Evolutionary conservation across 2,888 invertebrate genomes (phyloP).

Genomic region (Chymomyza amoena): DNA sequence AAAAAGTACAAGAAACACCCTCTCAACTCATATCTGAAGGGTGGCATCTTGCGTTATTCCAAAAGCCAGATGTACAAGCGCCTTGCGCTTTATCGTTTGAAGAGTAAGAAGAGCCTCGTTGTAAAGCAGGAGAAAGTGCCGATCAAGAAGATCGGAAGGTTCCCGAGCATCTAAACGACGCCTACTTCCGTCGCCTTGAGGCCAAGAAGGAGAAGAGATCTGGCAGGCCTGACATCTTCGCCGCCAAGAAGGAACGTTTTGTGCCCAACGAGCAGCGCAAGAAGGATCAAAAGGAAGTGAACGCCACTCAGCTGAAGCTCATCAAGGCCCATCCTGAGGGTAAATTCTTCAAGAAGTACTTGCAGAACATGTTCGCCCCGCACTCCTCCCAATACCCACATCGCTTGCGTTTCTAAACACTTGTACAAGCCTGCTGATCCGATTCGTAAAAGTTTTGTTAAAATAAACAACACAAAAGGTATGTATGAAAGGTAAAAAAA

Average conservation of each 20-base stretch:
- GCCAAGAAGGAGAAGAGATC: slow-evolving; percentile 88
- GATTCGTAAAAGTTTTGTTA: slow-evolving; percentile 37
- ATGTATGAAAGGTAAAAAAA: slow-evolving; percentile 60
- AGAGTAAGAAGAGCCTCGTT: slow-evolving; percentile 86
- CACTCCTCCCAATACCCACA: slow-evolving; percentile 97
- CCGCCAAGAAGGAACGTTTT: slow-evolving; percentile 94
- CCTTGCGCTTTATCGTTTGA: slow-evolving; percentile 86
- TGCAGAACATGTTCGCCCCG: slow-evolving; percentile 95
- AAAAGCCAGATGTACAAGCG: slow-evolving; percentile 80
- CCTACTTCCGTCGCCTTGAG: slow-evolving; percentile 90
- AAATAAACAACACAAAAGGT: slow-evolving; percentile 64
- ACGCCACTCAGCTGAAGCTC: slow-evolving; percentile 88
- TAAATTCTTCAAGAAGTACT: slow-evolving; percentile 92
- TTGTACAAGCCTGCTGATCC: slow-evolving; percentile 53
- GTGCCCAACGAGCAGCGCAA: slow-evolving; percentile 94
- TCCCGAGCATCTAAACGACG: slow-evolving; percentile 92
- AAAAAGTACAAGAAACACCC: slow-evolving; percentile 81
- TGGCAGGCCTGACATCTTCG: slow-evolving; percentile 96
- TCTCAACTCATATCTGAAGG: slow-evolving; percentile 90
- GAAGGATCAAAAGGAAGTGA: slow-evolving; percentile 92
- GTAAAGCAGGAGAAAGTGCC: slow-evolving; percentile 86
- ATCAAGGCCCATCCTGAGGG: slow-evolving; percentile 91
- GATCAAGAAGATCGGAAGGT: slow-evolving; percentile 92
- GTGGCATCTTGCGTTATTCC: slow-evolving; percentile 92
- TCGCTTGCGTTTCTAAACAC: slow-evolving; percentile 92